These are phyloP conservation scores for Spilarctia lutea DNA, from an alignment of 2,888 invertebrate species.

Conservation along the genomic window DNA sequence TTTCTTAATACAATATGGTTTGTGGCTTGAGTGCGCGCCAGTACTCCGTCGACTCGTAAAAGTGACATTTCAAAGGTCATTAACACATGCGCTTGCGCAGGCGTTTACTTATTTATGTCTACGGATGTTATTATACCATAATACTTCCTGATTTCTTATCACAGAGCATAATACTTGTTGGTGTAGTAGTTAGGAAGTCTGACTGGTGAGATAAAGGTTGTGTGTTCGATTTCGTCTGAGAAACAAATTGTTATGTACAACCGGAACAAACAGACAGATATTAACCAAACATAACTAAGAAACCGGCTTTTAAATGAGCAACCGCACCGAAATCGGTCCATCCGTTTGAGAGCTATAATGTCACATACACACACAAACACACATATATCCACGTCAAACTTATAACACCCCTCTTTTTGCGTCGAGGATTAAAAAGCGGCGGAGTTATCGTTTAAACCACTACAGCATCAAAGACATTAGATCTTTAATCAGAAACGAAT, in stretches of 20 bases:
- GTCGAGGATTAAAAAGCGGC: too few species aligned
- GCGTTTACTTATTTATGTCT: neutral
- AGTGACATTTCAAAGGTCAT: constrained; percentile 47
- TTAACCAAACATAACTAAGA: too few species aligned
- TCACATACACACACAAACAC: too few species aligned
- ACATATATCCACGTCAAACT: too few species aligned
- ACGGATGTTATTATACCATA: constrained; percentile 12
- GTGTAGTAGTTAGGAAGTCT: neutral
- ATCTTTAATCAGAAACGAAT: neutral
- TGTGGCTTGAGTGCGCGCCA: neutral
- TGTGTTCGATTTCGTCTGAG: neutral
- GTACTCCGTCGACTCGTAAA: constrained; percentile 15
- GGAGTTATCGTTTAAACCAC: too few species aligned
- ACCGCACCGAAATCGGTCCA: too few species aligned
- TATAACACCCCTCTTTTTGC: too few species aligned
- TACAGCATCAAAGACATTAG: too few species aligned
- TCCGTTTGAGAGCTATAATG: too few species aligned
- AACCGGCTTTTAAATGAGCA: too few species aligned
- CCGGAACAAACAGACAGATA: too few species aligned
- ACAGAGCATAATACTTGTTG: neutral
- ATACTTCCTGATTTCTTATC: constrained; percentile 7
- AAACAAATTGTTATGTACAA: neutral
- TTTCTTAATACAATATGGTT: too few species aligned
- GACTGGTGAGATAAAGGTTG: neutral
- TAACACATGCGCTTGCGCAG: constrained; percentile 27